These are phyloP conservation scores for Neodiprion fabricii DNA, from an alignment of 1,140 invertebrate species.

Conservation along the genomic window DNA sequence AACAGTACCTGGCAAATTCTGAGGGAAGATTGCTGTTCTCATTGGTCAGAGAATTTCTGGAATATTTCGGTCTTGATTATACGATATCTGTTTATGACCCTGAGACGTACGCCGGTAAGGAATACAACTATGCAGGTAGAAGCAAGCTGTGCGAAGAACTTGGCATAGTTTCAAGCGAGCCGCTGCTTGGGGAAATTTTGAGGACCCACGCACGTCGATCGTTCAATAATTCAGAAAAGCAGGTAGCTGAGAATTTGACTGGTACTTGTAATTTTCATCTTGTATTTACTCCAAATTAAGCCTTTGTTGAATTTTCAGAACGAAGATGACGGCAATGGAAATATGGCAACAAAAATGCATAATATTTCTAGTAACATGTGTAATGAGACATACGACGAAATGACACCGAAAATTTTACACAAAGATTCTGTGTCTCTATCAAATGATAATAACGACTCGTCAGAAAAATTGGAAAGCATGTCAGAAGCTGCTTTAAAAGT, in stretches of 20 bases:
- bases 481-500: conserved; percentile 43
- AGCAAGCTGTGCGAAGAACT: conserved; percentile 65
- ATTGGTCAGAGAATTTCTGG: conserved; percentile 74
- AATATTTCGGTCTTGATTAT: conserved; percentile 74
- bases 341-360: conserved; percentile 37
- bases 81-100: conserved; percentile 75
- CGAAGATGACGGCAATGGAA: conserved; percentile 40
- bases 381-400: conserved; percentile 56
- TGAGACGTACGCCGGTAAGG: conserved; percentile 68
- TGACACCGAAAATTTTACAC: conserved; percentile 47
- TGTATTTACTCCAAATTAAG: background rate
- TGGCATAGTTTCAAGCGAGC: conserved; percentile 57
- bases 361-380: conserved; percentile 44
- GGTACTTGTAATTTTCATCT: background rate
- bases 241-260: conserved; percentile 37
- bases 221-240: conserved; percentile 48
- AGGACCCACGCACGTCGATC: conserved; percentile 56
- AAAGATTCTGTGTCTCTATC: conserved; percentile 43
- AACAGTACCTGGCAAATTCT: conserved; percentile 67
- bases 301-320: conserved; percentile 39
- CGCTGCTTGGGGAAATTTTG: conserved; percentile 56
- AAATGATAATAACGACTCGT: conserved; percentile 44
- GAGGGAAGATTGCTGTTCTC: conserved; percentile 71
- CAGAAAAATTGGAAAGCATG: conserved; percentile 42
- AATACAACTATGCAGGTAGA: conserved; percentile 63